These are phyloP conservation scores for Lutraria lutraria DNA, from an alignment of 2,888 invertebrate genomes.

Conservation along the genomic window DNA sequence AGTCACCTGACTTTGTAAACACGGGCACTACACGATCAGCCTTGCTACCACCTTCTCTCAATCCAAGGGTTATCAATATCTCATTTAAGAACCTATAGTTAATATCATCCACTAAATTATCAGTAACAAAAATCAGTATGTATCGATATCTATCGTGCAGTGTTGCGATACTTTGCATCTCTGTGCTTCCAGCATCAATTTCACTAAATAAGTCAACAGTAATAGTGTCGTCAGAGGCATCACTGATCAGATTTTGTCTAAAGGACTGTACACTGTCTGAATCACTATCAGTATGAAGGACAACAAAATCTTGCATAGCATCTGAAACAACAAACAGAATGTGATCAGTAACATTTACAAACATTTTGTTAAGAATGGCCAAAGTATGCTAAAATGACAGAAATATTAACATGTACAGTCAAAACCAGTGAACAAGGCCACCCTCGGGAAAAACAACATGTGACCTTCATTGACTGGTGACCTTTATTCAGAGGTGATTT, in stretches of 20 bases:
- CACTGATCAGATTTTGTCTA: background rate
- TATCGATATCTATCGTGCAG: conserved; percentile 30
- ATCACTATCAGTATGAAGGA: background rate
- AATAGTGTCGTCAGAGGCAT: background rate
- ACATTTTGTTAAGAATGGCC: too few relatives aligned
- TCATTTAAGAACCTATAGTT: conserved; percentile 13
- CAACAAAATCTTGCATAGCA: conserved; percentile 11
- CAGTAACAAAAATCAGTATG: conserved; percentile 31
- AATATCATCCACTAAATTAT: background rate
- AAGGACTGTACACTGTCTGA: background rate
- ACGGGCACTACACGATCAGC: conserved; percentile 31
- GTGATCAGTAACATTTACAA: too few relatives aligned
- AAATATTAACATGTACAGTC: too few relatives aligned
- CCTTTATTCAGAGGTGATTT: too few relatives aligned
- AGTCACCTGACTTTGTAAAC: background rate
- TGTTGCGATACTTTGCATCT: background rate
- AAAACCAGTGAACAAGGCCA: too few relatives aligned
- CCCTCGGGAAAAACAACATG: too few relatives aligned
- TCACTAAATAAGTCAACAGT: conserved; percentile 27
- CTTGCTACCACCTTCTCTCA: background rate
- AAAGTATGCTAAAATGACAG: too few relatives aligned
- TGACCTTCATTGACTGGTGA: too few relatives aligned
- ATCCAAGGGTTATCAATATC: conserved; percentile 19
- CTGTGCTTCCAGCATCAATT: background rate
- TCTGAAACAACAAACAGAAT: background rate